phyloP scores from a whole-genome alignment of 2,113 vertebrate genomes.

The Thunnus maccoyii region DNA sequence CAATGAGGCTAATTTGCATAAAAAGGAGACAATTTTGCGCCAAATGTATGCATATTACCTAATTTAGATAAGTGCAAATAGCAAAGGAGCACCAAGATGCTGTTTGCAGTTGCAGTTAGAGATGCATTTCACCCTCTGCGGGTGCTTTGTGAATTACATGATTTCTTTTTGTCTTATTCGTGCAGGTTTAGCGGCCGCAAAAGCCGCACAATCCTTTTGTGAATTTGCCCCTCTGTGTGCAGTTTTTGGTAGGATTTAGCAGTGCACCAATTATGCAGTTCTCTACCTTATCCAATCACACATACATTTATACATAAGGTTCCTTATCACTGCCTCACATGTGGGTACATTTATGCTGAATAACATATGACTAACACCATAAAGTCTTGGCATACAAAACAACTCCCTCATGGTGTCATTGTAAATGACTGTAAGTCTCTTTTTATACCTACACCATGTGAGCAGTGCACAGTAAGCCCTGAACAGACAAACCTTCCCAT shows the following conservation, averaged over 20 bases:
- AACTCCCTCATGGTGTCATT: neutral
- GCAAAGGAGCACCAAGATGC: no score
- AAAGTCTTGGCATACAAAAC: slow-evolving; percentile 35
- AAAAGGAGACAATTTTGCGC: no score
- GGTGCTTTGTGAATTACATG: no score
- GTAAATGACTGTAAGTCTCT: slow-evolving; percentile 14
- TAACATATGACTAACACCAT: slow-evolving; percentile 20
- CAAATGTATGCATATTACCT: no score
- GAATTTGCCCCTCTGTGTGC: neutral
- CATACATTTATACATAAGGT: slow-evolving; percentile 39
- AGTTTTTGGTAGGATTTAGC: slow-evolving; percentile 41
- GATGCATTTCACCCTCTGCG: no score
- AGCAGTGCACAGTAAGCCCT: neutral
- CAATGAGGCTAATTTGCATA: no score
- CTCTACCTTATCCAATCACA: slow-evolving; percentile 34
- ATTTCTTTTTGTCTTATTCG: no score
- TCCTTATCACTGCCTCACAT: slow-evolving; percentile 57
- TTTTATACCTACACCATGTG: neutral
- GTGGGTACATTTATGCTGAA: slow-evolving; percentile 40
- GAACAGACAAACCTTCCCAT: neutral
- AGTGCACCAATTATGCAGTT: slow-evolving; percentile 47
- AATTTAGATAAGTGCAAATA: no score
- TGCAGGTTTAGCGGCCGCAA: no score
- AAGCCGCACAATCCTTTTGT: no score
- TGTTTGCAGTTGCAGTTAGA: no score